Conservation (phyloP, 2,113 vertebrate genomes). For the Leptocoma aspasia region DNA sequence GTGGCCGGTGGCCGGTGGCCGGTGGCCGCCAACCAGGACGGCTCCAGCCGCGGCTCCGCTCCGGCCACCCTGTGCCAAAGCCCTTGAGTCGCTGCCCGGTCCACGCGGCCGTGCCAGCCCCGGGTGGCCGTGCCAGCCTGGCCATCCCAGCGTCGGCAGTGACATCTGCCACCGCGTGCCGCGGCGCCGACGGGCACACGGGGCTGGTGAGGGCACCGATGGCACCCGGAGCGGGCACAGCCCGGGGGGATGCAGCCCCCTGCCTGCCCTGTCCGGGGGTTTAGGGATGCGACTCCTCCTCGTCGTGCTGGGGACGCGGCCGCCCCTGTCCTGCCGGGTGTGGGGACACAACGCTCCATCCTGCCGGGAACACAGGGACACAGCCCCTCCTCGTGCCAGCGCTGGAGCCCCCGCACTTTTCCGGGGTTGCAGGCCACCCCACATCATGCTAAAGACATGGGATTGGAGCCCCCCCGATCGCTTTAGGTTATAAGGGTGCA, state of each 20-base stretch:
- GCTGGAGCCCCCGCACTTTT: accelerated
- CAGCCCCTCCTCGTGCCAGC: accelerated
- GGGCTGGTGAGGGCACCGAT: neutral
- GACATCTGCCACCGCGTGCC: constrained; percentile 57
- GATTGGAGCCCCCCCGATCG: neutral
- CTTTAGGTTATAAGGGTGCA: neutral
- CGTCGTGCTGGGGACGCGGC: neutral
- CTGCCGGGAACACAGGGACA: accelerated
- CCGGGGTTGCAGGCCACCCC: neutral
- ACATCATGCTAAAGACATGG: accelerated
- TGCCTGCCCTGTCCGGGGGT: neutral
- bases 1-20: neutral
- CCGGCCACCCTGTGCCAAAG: constrained; percentile 48
- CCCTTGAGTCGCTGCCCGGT: constrained; percentile 51
- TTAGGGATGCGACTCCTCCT: neutral
- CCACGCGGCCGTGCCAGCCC: neutral
- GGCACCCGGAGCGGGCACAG: neutral
- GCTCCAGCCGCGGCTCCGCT: neutral
- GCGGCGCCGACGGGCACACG: neutral
- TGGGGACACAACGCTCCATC: neutral
- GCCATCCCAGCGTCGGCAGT: neutral
- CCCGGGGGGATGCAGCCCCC: neutral
- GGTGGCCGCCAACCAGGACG: constrained; percentile 10
- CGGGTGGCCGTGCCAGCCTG: neutral
- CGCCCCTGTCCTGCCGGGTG: too few relatives aligned